Evolutionary conservation across 2,113 vertebrate species (phyloP).

Genomic region (Sylvilagus bachmani): DNA sequence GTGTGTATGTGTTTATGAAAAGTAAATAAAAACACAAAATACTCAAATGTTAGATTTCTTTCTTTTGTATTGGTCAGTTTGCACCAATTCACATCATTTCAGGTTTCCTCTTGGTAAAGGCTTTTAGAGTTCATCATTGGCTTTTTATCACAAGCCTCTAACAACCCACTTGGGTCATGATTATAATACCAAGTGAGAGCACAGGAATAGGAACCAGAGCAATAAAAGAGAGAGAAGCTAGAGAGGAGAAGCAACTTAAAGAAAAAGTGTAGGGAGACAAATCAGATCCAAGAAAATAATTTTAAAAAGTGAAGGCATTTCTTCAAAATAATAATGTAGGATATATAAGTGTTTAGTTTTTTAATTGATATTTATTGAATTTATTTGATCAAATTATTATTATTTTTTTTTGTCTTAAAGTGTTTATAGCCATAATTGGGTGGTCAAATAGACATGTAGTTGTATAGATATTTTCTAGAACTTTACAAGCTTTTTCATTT

Average conservation of each 20-base stretch:
- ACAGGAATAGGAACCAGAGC: neutral
- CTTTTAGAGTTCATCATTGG: neutral
- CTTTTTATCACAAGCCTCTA: neutral
- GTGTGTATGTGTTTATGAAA: neutral
- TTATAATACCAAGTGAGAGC: constrained; percentile 32
- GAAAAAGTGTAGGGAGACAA: neutral
- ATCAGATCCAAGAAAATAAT: neutral
- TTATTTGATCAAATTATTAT: constrained; percentile 38
- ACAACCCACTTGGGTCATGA: neutral
- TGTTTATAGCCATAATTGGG: constrained; percentile 33
- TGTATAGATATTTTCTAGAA: constrained; percentile 17
- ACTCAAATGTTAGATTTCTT: neutral
- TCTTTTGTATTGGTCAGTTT: neutral
- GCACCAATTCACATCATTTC: neutral
- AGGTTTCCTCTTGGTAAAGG: neutral
- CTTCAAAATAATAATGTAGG: constrained; percentile 21
- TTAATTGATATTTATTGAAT: neutral
- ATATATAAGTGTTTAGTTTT: constrained; percentile 16
- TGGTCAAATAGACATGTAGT: neutral
- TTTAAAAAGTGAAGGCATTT: constrained; percentile 23
- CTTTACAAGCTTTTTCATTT: constrained; percentile 21
- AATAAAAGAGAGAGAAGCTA: neutral
- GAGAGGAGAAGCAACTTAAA: neutral
- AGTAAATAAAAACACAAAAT: neutral
- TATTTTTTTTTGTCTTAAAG: constrained; percentile 52